phyloP scores from a whole-genome alignment of 2,113 vertebrate species.

The Trichechus manatus region DNA sequence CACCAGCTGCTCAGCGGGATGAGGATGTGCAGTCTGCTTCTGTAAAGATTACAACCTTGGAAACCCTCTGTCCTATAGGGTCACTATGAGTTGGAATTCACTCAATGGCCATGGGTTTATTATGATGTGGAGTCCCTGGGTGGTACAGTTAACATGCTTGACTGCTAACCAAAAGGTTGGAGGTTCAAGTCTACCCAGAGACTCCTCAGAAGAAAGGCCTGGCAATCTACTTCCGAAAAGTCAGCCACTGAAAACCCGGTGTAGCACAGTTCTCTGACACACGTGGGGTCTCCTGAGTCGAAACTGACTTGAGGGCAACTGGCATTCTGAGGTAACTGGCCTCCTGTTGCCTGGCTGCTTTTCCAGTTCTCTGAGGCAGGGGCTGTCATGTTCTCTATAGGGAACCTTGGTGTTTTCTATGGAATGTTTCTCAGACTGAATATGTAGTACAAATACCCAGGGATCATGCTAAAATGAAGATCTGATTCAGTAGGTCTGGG shows the following conservation, averaged over 20 bases:
- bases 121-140: no score
- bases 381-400: not conserved
- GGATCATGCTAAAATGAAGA: not conserved
- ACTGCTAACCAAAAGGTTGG: no score
- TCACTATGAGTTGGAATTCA: no score
- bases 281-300: no score
- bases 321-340: not conserved
- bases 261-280: not conserved
- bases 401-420: not conserved
- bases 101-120: no score
- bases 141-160: no score
- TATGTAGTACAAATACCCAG: no score
- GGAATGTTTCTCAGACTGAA: not conserved
- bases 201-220: not conserved
- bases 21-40: not conserved
- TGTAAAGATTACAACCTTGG: not conserved
- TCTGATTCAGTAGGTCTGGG: not conserved
- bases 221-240: not conserved
- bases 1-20: not conserved
- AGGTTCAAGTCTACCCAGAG: no score
- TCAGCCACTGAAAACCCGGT: not conserved
- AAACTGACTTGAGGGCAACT: not conserved
- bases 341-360: not conserved
- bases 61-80: no score
- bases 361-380: no score